Percentiles rank a stretch among this genome's conserved stretches.
These are phyloP conservation scores for Caenorhabditis elegans DNA, from an alignment of 1,140 invertebrate genomes.

Conservation along the genomic window DNA sequence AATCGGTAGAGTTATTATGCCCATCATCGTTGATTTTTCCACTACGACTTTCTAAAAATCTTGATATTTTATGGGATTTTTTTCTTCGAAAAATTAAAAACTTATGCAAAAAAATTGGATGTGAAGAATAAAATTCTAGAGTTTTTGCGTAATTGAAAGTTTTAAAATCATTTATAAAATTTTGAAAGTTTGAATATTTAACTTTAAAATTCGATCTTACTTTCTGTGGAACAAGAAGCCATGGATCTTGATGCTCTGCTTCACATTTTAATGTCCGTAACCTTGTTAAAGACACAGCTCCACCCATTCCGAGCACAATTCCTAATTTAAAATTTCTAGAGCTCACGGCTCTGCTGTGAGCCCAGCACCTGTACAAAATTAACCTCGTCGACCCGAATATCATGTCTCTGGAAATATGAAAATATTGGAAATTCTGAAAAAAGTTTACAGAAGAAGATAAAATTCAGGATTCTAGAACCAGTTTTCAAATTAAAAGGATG, in stretches of 20 bases:
- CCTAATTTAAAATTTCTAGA: not conserved
- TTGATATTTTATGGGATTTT: no score
- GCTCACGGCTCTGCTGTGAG: not conserved
- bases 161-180: no score
- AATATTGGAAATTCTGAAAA: no score
- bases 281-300: not conserved
- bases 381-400: not conserved
- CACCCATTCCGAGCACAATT: not conserved
- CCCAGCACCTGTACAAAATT: not conserved
- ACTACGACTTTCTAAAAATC: conserved; percentile 1
- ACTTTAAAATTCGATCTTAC: not conserved
- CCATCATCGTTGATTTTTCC: not conserved
- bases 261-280: not conserved
- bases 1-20: not conserved
- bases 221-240: conserved; percentile 28
- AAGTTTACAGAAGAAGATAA: no score
- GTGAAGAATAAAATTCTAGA: no score
- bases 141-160: no score
- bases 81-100: no score
- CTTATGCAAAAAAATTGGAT: no score
- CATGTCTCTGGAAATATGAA: not conserved
- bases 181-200: no score
- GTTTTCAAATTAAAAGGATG: not conserved
- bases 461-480: no score
- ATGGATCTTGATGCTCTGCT: conserved; percentile 1